Percentiles rank a stretch among this genome's conserved stretches.
These are phyloP conservation scores for Oryzias curvinotus DNA, from an alignment of 2,113 vertebrate genomes.

Conservation along the genomic window DNA sequence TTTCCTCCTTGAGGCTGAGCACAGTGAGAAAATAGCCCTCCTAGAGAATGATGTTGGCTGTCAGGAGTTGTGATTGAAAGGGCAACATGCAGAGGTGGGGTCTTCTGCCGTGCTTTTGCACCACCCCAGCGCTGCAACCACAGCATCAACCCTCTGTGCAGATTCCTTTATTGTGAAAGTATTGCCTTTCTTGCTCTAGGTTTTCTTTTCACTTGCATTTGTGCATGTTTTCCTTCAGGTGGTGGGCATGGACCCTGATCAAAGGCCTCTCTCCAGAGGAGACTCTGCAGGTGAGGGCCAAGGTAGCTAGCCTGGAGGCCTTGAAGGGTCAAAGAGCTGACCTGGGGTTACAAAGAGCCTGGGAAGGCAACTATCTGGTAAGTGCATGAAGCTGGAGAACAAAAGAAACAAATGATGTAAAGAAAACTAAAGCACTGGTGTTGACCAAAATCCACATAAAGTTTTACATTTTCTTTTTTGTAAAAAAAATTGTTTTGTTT, in stretches of 20 bases:
- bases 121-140: neutral
- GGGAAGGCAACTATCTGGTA: slow-evolving; percentile 95
- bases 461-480: too few relatives aligned
- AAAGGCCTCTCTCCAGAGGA: slow-evolving; percentile 86
- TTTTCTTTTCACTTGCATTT: slow-evolving; percentile 10
- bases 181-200: slow-evolving; percentile 8
- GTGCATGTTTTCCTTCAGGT: slow-evolving; percentile 75
- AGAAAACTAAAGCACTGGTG: too few relatives aligned
- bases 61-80: slow-evolving; percentile 40
- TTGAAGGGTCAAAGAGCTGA: slow-evolving; percentile 91
- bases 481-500: too few relatives aligned
- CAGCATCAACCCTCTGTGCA: neutral
- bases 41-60: slow-evolving; percentile 39
- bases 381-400: slow-evolving; percentile 27
- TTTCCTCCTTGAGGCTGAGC: slow-evolving; percentile 13
- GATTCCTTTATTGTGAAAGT: neutral
- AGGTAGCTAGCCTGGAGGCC: slow-evolving; percentile 90
- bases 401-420: too few relatives aligned
- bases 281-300: slow-evolving; percentile 88
- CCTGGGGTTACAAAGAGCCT: slow-evolving; percentile 88
- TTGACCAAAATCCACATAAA: too few relatives aligned
- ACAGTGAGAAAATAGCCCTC: slow-evolving; percentile 35
- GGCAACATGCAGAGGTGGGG: slow-evolving; percentile 16
- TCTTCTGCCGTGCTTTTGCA: slow-evolving; percentile 11
- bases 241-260: slow-evolving; percentile 92